Conservation (phyloP, 2,113 vertebrate species). For the Dromaius novaehollandiae region DNA sequence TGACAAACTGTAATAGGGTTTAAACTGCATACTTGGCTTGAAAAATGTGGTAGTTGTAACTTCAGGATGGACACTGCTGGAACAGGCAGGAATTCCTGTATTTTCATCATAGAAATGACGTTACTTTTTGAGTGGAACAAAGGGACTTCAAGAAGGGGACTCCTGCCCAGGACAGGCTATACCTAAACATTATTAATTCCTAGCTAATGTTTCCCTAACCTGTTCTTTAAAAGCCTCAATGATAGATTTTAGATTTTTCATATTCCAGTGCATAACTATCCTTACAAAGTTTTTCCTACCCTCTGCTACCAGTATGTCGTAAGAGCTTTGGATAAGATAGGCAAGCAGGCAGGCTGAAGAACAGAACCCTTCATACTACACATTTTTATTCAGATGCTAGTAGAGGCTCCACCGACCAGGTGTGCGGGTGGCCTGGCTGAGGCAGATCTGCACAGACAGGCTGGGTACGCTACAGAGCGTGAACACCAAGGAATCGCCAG, state of each 20-base stretch:
- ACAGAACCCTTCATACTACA: neutral
- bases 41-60: neutral
- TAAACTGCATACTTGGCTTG: neutral
- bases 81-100: neutral
- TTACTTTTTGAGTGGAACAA: neutral
- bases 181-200: neutral
- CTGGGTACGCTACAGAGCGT: neutral
- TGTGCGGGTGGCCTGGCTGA: neutral
- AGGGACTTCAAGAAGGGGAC: neutral
- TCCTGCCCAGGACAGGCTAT: neutral
- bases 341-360: neutral
- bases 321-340: neutral
- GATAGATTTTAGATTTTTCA: neutral
- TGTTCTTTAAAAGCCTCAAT: neutral
- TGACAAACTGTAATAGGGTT: neutral
- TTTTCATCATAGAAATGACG: neutral
- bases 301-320: neutral
- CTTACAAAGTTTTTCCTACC: neutral
- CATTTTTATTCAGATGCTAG: neutral
- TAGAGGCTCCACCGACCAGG: rapidly evolving
- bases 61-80: neutral
- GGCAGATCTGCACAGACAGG: neutral
- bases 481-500: neutral
- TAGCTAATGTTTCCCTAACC: neutral
- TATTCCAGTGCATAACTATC: neutral